These are phyloP conservation scores for Tachyglossus aculeatus DNA, from an alignment of 2,797 vertebrate species.

Conservation along the genomic window DNA sequence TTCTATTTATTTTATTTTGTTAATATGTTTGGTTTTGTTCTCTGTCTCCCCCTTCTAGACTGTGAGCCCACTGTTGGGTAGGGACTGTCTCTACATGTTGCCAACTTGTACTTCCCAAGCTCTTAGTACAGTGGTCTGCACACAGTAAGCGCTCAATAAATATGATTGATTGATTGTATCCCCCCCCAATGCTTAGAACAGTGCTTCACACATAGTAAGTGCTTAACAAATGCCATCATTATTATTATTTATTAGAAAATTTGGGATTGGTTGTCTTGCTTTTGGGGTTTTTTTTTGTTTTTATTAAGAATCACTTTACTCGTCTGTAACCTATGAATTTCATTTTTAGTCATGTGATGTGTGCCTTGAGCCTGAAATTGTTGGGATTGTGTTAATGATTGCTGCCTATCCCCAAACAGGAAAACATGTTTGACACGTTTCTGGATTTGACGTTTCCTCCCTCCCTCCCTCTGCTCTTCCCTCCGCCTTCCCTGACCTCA, in stretches of 20 bases:
- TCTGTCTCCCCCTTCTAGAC: too few relatives aligned
- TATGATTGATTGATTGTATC: too few relatives aligned
- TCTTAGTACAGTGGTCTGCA: too few relatives aligned
- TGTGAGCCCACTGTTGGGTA: too few relatives aligned
- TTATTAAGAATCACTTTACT: not conserved
- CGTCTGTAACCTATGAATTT: not conserved
- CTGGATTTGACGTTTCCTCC: constrained; percentile 1
- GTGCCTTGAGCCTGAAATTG: constrained; percentile 11
- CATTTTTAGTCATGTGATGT: not conserved
- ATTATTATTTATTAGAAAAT: constrained; percentile 32
- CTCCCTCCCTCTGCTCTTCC: not conserved
- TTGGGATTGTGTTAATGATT: not conserved
- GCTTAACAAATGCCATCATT: too few relatives aligned
- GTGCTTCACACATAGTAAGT: too few relatives aligned
- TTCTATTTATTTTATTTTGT: too few relatives aligned
- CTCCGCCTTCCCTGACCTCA: not conserved
- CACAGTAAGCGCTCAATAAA: too few relatives aligned
- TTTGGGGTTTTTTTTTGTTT: not conserved
- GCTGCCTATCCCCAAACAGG: constrained; percentile 5
- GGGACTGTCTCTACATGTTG: too few relatives aligned
- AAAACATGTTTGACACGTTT: constrained; percentile 10
- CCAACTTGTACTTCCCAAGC: too few relatives aligned
- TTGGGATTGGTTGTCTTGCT: constrained; percentile 17
- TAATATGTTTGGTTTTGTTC: too few relatives aligned
- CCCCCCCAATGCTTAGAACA: too few relatives aligned